A percentile compares a stretch with the other conserved stretches of the same genome.
phyloP scores from a whole-genome alignment of 2,113 vertebrate genomes.

The Shinisaurus crocodilurus region DNA sequence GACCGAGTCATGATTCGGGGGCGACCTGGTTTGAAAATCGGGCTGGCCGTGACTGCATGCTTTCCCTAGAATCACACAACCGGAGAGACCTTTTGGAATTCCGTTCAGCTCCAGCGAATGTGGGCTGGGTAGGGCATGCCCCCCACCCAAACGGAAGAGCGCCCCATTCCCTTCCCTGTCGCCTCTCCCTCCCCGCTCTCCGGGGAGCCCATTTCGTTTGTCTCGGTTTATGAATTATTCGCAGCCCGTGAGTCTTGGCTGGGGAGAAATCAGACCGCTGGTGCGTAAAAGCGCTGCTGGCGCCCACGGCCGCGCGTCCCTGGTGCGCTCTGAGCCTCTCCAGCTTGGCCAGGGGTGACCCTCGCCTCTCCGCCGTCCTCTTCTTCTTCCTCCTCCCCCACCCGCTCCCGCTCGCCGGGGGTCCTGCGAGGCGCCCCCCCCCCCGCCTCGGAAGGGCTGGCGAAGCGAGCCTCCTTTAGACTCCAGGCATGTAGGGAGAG shows the following conservation, averaged over 20 bases:
- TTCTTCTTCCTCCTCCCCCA: constrained; percentile 61
- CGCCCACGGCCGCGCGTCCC: constrained; percentile 6
- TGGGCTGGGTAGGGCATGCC: not conserved
- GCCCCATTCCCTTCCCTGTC: not conserved
- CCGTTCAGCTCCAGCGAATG: not conserved
- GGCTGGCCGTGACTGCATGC: not conserved
- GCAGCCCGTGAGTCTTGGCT: not conserved
- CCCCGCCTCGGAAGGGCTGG: constrained; percentile 69
- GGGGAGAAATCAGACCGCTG: constrained; percentile 10
- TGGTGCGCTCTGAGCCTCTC: constrained; percentile 33
- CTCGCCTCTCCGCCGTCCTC: constrained; percentile 44
- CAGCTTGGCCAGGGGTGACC: constrained; percentile 44
- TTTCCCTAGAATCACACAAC: not conserved
- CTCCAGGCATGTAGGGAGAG: constrained; percentile 76
- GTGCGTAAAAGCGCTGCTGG: constrained; percentile 65
- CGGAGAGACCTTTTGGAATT: not conserved
- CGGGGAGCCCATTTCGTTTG: not conserved
- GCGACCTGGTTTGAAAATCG: not conserved
- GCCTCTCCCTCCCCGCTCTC: not conserved
- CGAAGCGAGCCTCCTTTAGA: constrained; percentile 75
- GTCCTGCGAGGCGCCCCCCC: constrained; percentile 61
- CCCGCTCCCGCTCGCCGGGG: constrained; percentile 50
- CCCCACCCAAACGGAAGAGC: not conserved
- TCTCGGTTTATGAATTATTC: not conserved
- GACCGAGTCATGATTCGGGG: too few species aligned